phyloP scores from a whole-genome alignment of 1,140 invertebrate species.

The Aphaenogaster rudis region DNA sequence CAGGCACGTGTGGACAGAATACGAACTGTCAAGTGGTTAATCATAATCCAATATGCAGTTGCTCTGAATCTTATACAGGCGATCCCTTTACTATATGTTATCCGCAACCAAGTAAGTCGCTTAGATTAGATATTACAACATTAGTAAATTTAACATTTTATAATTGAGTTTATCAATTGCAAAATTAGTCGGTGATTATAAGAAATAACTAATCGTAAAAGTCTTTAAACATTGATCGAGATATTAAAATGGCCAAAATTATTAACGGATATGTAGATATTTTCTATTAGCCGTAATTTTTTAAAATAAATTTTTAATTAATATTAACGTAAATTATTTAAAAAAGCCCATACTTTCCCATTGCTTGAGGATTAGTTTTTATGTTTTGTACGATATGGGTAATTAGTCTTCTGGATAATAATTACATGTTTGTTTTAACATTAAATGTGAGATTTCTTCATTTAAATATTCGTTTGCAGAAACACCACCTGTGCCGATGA shows the following conservation, averaged over 20 bases:
- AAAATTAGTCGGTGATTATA: background rate
- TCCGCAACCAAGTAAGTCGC: constrained; percentile 87
- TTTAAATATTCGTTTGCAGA: constrained; percentile 54
- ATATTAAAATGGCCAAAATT: background rate
- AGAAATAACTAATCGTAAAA: background rate
- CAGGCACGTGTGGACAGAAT: constrained; percentile 91
- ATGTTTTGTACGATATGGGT: background rate
- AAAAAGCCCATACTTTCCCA: background rate
- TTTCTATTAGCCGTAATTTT: background rate
- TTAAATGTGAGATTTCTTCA: constrained; percentile 7
- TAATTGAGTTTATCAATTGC: background rate
- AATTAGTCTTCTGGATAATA: background rate
- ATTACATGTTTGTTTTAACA: background rate
- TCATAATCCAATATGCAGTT: constrained; percentile 91
- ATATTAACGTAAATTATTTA: background rate
- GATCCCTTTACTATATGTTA: constrained; percentile 92
- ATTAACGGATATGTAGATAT: background rate
- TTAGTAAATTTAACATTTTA: background rate
- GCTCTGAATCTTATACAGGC: constrained; percentile 91
- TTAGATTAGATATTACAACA: background rate
- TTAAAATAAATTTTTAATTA: constrained; percentile 11
- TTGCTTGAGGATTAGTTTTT: background rate
- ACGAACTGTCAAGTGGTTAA: constrained; percentile 90
- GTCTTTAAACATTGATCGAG: background rate
- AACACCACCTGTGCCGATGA: constrained; percentile 79